Evolutionary conservation across 2,797 vertebrate genomes (phyloP).

Genomic region (Alectoris magna): DNA sequence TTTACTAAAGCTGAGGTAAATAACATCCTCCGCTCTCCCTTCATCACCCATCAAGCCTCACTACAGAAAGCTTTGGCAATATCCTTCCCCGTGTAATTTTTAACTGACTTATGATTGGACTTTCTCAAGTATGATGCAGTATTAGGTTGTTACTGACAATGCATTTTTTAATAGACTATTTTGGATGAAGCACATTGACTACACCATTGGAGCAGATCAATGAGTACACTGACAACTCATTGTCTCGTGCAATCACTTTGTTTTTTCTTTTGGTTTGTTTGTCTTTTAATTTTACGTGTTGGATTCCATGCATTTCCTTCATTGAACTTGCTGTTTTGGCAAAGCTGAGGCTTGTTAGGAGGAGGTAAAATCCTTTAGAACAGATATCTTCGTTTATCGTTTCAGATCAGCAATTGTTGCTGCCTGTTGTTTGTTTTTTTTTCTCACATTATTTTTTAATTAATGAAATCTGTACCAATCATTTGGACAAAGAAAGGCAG

Average conservation of each 20-base stretch:
- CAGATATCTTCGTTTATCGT: neutral
- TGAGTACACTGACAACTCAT: neutral
- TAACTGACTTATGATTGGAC: neutral
- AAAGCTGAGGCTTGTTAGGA: neutral
- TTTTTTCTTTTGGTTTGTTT: too few species aligned
- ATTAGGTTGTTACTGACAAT: neutral
- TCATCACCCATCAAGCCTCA: neutral
- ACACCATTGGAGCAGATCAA: neutral
- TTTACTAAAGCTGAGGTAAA: neutral
- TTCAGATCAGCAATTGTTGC: neutral
- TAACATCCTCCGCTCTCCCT: neutral
- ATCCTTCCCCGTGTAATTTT: neutral
- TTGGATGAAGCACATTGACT: neutral
- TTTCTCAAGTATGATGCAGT: neutral
- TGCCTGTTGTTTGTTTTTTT: neutral
- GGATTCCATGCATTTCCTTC: too few species aligned
- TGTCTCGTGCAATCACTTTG: neutral
- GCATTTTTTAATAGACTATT: neutral
- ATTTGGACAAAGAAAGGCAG: neutral
- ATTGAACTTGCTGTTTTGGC: neutral
- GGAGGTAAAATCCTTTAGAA: neutral
- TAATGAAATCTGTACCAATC: neutral
- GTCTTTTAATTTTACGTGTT: neutral
- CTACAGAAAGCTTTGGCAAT: neutral
- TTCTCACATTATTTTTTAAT: neutral